A percentile compares a stretch with the other conserved stretches of the same genome.
Conservation (phyloP, 1,140 invertebrate genomes). For the Nautilus pompilius region DNA sequence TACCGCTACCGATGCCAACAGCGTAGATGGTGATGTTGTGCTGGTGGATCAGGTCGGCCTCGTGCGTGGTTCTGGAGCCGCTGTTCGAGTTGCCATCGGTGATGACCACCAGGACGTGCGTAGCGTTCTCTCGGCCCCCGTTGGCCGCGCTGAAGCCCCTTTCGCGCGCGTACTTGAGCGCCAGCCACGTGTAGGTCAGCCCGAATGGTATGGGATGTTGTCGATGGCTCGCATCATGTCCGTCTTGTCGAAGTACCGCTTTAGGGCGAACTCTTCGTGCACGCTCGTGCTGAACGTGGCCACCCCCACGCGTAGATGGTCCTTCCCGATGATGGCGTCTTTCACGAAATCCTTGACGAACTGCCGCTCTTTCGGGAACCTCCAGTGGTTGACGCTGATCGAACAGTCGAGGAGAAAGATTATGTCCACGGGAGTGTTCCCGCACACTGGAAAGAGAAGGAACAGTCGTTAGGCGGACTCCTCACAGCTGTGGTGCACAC, state of each 20-base stretch:
- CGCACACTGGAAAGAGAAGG: conserved; percentile 13
- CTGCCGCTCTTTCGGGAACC: conserved; percentile 29
- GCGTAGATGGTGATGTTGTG: conserved; percentile 15
- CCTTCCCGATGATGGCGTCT: conserved; percentile 17
- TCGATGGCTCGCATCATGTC: conserved; percentile 7
- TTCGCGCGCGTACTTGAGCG: conserved; percentile 20
- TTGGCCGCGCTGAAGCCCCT: conserved; percentile 15
- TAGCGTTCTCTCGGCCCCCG: conserved; percentile 18
- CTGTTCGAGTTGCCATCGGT: conserved; percentile 24
- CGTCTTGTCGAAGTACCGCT: conserved; percentile 3
- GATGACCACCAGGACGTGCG: conserved; percentile 20
- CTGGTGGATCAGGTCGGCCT: conserved; percentile 10
- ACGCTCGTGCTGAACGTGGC: conserved; percentile 16
- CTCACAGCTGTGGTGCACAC: no score
- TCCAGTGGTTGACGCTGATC: conserved; percentile 15
- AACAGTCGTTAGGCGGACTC: no score
- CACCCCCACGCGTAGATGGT: conserved; percentile 22
- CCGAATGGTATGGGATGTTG: conserved; percentile 14
- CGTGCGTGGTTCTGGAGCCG: conserved; percentile 11
- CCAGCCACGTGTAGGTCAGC: conserved; percentile 17
- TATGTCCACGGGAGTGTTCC: conserved; percentile 23
- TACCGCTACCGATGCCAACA: conserved; percentile 20
- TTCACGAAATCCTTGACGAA: conserved; percentile 28
- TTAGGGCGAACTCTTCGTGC: conserved; percentile 13
- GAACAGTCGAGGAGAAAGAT: conserved; percentile 35